phyloP scores from a whole-genome alignment of 2,113 vertebrate genomes.

The Malurus alboscapulatus region DNA sequence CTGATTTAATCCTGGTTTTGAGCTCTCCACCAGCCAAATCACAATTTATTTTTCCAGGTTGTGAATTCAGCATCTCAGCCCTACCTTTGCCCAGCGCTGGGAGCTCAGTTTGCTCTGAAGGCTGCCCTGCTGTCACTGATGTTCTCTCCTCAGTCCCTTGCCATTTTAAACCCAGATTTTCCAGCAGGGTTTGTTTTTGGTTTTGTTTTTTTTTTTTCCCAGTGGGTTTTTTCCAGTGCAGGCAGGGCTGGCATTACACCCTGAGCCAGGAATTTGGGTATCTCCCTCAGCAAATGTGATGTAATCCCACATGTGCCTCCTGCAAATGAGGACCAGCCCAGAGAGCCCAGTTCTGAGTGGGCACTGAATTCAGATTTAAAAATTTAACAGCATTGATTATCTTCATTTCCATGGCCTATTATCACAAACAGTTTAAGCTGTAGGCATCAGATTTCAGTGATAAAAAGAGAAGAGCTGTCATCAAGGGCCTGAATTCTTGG shows the following conservation, averaged over 20 bases:
- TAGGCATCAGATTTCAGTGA: conserved; percentile 5
- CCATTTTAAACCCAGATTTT: background rate
- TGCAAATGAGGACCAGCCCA: background rate
- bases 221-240: background rate
- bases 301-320: background rate
- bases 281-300: background rate
- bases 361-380: background rate
- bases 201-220: no score
- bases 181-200: background rate
- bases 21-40: background rate
- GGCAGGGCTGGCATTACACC: background rate
- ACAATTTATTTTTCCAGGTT: background rate
- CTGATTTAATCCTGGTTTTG: background rate
- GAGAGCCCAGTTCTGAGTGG: background rate
- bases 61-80: background rate
- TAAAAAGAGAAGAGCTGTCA: conserved; percentile 15
- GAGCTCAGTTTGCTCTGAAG: background rate
- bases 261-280: background rate
- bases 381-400: background rate
- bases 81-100: background rate
- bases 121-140: background rate
- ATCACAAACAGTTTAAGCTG: background rate
- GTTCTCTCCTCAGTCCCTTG: background rate
- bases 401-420: background rate
- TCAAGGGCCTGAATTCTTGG: background rate